Evolutionary conservation across 2,888 invertebrate genomes (phyloP), one percentile per base, ranked within the genome.

Genomic region (Brachyptera risi): DNA sequence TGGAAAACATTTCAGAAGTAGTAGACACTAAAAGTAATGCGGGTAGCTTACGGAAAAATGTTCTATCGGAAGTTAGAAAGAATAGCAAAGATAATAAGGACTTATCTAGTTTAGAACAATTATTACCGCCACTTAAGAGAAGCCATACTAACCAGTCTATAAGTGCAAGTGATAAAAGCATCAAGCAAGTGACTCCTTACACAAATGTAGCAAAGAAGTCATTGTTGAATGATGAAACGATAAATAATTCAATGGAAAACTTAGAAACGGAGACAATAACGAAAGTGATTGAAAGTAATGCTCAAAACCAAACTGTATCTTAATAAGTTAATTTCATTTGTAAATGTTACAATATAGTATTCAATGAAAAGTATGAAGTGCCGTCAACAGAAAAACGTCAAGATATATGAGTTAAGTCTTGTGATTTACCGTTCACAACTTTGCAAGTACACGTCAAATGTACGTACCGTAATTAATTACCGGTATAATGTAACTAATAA

Each of bases 101-200:
- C 24, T 47, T 64, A 13, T 65, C 67, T 5, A 68, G 66, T 56
- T 59, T 68, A 19, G 66, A 68, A 42, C 64, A 67, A 24, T 59
- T 68, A 23, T 31, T 68, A 27, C 66, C 67, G 15, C 2, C 49
- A 11, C 23, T 38, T 11, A 60, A 24, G 35, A 56, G 47, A 5
- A 56, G n/a, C n/a, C n/a, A 51, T 42, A 62, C 24, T 42, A 51
- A 51, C 17, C 50, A n/a, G 17, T 37, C 35, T 35, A 17, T 35
- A 4, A 54, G 35, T 37, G 54, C 37, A 19, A 54, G 35, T 54
- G 54, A 40, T 7, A 57, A 40, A 3, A 61, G 27, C 31, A n/a
- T 21, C 23, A 38, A 37, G 40, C 42, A 58, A 15, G 37, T 42
- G 58, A 60, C 40, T 27, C 27, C 61, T 58, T 61, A 61, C 35